Conservation (phyloP, 2,797 vertebrate species). For the Melanotaenia nigrans region DNA sequence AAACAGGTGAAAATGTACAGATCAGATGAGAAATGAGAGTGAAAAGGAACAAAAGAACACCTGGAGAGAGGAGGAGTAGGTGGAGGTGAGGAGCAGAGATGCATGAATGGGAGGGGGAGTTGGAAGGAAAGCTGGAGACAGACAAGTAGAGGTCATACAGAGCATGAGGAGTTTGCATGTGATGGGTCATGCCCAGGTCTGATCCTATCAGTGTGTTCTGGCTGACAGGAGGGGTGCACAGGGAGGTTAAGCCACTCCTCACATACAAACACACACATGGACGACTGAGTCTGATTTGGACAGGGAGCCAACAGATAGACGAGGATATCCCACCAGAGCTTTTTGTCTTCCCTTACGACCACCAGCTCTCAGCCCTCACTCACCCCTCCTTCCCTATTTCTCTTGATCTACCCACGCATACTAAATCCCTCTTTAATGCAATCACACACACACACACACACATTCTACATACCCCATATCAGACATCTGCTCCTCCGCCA, state of each 20-base stretch:
- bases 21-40: slow-evolving; percentile 42
- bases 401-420: slow-evolving; percentile 67
- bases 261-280: slow-evolving; percentile 25
- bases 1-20: slow-evolving; percentile 44
- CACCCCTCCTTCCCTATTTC: slow-evolving; percentile 30
- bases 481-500: slow-evolving; percentile 78
- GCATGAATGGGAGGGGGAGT: slow-evolving; percentile 53
- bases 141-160: slow-evolving; percentile 74
- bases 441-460: slow-evolving; percentile 39
- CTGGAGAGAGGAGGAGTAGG: slow-evolving; percentile 59
- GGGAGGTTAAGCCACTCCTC: slow-evolving; percentile 57
- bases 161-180: slow-evolving; percentile 72
- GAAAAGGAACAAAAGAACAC: slow-evolving; percentile 75
- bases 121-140: slow-evolving; percentile 57
- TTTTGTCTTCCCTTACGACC: slow-evolving; percentile 61
- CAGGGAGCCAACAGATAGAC: slow-evolving; percentile 55
- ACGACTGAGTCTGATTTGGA: slow-evolving; percentile 41
- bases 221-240: slow-evolving; percentile 70
- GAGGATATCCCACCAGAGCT: slow-evolving; percentile 63
- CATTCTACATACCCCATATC: slow-evolving; percentile 46
- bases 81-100: slow-evolving; percentile 47
- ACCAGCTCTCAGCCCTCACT: slow-evolving; percentile 48
- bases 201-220: slow-evolving; percentile 70
- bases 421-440: slow-evolving; percentile 69
- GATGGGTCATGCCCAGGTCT: slow-evolving; percentile 77